A percentile compares a stretch with the other conserved stretches of the same genome.
Evolutionary conservation across 2,113 vertebrate genomes (phyloP).

Genomic region (Myrmophylax atrothorax): DNA sequence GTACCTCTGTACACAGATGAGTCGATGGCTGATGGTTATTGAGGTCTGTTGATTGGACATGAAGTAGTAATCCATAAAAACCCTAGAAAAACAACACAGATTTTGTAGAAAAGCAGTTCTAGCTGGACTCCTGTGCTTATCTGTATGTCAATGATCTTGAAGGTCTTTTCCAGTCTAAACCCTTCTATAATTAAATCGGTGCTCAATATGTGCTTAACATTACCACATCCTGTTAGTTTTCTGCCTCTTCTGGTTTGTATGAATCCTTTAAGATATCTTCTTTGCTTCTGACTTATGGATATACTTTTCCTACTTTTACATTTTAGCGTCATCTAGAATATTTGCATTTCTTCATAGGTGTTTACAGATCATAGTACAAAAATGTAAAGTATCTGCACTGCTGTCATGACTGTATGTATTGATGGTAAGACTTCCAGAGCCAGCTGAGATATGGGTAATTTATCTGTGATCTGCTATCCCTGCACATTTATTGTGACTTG

Average conservation of each 20-base stretch:
- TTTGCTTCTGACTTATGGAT: not conserved
- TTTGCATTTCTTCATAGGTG: not conserved
- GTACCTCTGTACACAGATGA: not conserved
- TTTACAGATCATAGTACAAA: not conserved
- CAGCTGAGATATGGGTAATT: not conserved
- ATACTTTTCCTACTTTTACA: not conserved
- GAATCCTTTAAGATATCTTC: not conserved
- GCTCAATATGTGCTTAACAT: not conserved
- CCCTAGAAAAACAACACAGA: not conserved
- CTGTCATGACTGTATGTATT: not conserved
- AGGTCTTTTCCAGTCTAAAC: not conserved
- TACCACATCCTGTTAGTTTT: not conserved
- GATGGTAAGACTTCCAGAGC: not conserved
- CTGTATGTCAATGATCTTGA: not conserved
- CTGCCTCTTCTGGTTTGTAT: not conserved
- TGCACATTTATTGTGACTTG: not conserved
- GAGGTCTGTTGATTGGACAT: not conserved
- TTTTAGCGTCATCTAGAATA: not conserved
- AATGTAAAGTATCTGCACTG: not conserved
- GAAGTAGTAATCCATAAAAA: not conserved
- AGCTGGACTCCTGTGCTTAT: not conserved
- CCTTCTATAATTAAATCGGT: not conserved
- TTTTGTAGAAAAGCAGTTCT: not conserved
- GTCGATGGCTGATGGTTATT: fast-evolving
- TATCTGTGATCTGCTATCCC: not conserved